Percentiles rank a stretch among this genome's conserved stretches.
These are phyloP conservation scores for Marasmarcha lunaedactyla DNA, from an alignment of 2,888 invertebrate species.

Conservation along the genomic window DNA sequence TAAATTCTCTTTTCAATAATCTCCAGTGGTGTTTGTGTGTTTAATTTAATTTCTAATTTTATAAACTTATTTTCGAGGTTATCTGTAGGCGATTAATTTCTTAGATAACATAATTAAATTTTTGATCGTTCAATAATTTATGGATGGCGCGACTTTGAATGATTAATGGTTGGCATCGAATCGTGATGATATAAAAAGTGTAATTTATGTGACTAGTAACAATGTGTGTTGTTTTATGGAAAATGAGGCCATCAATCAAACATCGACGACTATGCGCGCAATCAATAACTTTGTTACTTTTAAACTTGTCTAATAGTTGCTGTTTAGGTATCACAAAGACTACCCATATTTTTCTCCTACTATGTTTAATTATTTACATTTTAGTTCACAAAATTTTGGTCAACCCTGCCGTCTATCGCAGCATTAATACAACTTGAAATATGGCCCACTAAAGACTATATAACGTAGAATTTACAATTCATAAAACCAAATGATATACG, in stretches of 20 bases:
- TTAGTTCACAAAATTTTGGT: slow-evolving; percentile 10
- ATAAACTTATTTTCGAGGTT: slow-evolving; percentile 36
- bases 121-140: slow-evolving; percentile 7
- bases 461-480: slow-evolving; percentile 68
- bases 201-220: slow-evolving; percentile 27
- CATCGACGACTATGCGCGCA: not conserved
- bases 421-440: slow-evolving; percentile 59
- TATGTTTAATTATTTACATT: no score
- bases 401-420: slow-evolving; percentile 37
- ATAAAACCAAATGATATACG: slow-evolving; percentile 64
- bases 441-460: slow-evolving; percentile 64
- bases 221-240: slow-evolving; percentile 25
- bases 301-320: no score
- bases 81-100: slow-evolving; percentile 7
- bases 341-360: no score
- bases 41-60: slow-evolving; percentile 44
- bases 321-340: no score
- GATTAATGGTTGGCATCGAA: slow-evolving; percentile 16
- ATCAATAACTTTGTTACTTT: no score
- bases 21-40: slow-evolving; percentile 37
- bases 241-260: slow-evolving; percentile 39
- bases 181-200: slow-evolving; percentile 19
- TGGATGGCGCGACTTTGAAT: slow-evolving; percentile 13
- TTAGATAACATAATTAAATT: not conserved
- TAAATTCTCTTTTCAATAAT: slow-evolving; percentile 47